Percentiles rank a stretch among this genome's conserved stretches.
These are phyloP conservation scores for Oegoconia quadripuncta DNA, from an alignment of 2,888 invertebrate genomes.

Conservation along the genomic window DNA sequence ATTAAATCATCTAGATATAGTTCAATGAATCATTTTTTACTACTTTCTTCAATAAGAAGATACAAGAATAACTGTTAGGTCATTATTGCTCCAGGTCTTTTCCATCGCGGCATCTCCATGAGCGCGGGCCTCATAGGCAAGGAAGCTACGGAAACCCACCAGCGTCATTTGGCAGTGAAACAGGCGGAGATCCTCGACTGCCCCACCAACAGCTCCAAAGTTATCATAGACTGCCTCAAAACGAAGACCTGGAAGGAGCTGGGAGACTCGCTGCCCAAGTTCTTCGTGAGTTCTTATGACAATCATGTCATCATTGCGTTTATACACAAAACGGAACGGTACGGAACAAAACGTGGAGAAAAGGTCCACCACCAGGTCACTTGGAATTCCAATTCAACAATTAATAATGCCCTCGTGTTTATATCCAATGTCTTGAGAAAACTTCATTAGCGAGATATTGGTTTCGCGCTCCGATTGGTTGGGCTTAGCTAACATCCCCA, in stretches of 20 bases:
- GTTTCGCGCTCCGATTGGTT: too few species aligned
- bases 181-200: slow-evolving; percentile 81
- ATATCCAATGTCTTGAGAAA: too few species aligned
- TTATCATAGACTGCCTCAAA: slow-evolving; percentile 80
- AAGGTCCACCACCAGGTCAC: too few species aligned
- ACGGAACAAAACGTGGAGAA: too few species aligned
- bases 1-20: too few species aligned
- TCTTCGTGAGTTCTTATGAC: slow-evolving; percentile 74
- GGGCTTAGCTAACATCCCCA: too few species aligned
- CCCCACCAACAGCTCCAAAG: slow-evolving; percentile 67
- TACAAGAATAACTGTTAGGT: neutral
- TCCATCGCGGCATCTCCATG: slow-evolving; percentile 84
- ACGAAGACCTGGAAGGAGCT: slow-evolving; percentile 64
- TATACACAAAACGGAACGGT: too few species aligned
- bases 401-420: too few species aligned
- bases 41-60: neutral
- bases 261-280: slow-evolving; percentile 60
- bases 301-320: too few species aligned
- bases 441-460: too few species aligned
- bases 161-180: slow-evolving; percentile 77
- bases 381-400: too few species aligned
- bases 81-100: slow-evolving; percentile 70
- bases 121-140: slow-evolving; percentile 81
- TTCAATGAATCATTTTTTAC: too few species aligned
- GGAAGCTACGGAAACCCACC: slow-evolving; percentile 72